Evolutionary conservation across 92 coral and sea anemone species (phyloP).

Genomic region (Paramuricea clavata): DNA sequence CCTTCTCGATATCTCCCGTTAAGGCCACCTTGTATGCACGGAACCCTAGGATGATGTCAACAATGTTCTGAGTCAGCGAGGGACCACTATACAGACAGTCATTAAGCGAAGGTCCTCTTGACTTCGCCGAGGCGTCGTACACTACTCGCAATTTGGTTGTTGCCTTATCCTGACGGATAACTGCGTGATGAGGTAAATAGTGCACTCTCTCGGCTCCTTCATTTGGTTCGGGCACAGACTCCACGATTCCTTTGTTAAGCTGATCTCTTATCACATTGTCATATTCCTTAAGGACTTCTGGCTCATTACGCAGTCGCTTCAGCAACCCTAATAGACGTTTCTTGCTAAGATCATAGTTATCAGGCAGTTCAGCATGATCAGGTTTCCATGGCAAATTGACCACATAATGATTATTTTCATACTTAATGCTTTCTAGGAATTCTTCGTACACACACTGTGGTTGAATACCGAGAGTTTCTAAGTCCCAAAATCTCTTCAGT

Average conservation of each 20-base stretch:
- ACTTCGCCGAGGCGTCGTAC: slow-evolving; percentile 45
- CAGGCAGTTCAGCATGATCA: slow-evolving; percentile 35
- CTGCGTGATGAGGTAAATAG: slow-evolving; percentile 51
- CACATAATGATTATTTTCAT: neutral
- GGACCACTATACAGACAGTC: slow-evolving; percentile 58
- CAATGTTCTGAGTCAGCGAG: slow-evolving; percentile 61
- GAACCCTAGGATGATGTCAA: slow-evolving; percentile 63
- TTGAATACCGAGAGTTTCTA: slow-evolving; percentile 29
- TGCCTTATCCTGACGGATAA: slow-evolving; percentile 36
- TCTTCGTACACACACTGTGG: slow-evolving; percentile 28
- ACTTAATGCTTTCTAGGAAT: slow-evolving; percentile 21
- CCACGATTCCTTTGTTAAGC: slow-evolving; percentile 54
- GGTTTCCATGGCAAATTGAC: slow-evolving; percentile 39
- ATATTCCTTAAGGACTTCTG: slow-evolving; percentile 28
- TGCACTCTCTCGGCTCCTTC: slow-evolving; percentile 50
- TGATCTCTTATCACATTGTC: slow-evolving; percentile 54
- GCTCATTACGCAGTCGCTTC: slow-evolving; percentile 21
- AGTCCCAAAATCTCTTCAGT: slow-evolving; percentile 36
- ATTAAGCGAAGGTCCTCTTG: slow-evolving; percentile 39
- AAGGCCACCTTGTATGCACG: slow-evolving; percentile 45
- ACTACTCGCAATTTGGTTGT: slow-evolving; percentile 47
- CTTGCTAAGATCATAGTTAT: slow-evolving; percentile 40
- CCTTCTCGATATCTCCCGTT: slow-evolving; percentile 66
- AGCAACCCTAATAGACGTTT: slow-evolving; percentile 18
- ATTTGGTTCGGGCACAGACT: slow-evolving; percentile 31